Conservation (phyloP, 2,888 invertebrate genomes). For the Lasioglossum oenotherae region DNA sequence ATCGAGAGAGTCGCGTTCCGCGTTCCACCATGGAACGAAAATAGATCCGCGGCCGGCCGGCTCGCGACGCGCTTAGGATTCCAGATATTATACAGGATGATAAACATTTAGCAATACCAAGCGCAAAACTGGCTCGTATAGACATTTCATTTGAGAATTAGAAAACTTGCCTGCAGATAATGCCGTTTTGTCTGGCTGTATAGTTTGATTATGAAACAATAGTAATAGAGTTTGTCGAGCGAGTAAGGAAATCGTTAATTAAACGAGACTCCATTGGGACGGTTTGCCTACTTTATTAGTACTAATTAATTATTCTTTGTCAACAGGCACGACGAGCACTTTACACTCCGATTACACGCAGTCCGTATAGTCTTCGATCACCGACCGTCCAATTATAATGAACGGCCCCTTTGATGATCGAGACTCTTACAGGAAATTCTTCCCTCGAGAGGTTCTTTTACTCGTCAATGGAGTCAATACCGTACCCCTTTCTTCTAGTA, state of each 20-base stretch:
- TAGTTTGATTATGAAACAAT: neutral
- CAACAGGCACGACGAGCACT: slow-evolving; percentile 21
- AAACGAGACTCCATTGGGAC: neutral
- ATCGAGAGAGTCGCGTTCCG: slow-evolving; percentile 8
- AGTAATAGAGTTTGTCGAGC: neutral
- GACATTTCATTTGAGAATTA: neutral
- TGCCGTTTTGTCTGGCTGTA: neutral
- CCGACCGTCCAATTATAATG: slow-evolving; percentile 53
- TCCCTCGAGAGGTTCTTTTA: slow-evolving; percentile 3
- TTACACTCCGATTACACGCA: slow-evolving; percentile 44
- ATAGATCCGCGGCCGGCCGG: neutral
- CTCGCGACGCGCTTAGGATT: slow-evolving; percentile 1
- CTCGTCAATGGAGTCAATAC: neutral
- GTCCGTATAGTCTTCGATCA: slow-evolving; percentile 49
- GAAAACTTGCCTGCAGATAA: neutral
- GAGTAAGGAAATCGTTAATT: slow-evolving; percentile 42
- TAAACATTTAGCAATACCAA: neutral
- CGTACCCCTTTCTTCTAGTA: neutral
- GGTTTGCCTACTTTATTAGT: slow-evolving; percentile 35
- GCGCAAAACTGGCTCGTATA: neutral
- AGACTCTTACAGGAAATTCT: slow-evolving; percentile 17
- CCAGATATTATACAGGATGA: neutral
- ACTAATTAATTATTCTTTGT: slow-evolving; percentile 51
- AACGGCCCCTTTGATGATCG: slow-evolving; percentile 42
- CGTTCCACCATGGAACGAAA: neutral